Base-by-base conservation (phyloP, 2,888 invertebrate species). In the Eupeodes latifasciatus region DNA sequence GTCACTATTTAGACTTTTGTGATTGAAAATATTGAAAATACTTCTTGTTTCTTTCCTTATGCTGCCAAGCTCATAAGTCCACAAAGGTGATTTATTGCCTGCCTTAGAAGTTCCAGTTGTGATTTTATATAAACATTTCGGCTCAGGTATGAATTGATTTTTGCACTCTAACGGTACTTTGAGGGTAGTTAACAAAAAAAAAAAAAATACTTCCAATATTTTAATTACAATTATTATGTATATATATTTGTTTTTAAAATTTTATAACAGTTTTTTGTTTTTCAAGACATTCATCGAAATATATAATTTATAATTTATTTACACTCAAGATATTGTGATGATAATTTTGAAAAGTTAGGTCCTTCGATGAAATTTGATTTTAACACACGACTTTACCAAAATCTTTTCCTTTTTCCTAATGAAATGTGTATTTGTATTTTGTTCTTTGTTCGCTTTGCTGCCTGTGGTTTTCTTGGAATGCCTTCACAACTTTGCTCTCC, bases 261-360 rank as follows among this genome's bases (percentile, higher is more conserved):
- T 59, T 11, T 57, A 77, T 77, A 72, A 87, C 53, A 62, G 51
- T 87, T 78, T 27, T 27, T 27, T 27, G 27, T 27, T 27, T 75
- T 69, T 84, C 59, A 59, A 83, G 76, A 87, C 80, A 80, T 80
- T 80, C 77, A 87, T 72, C 79, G 83, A 87, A 87, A 83, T 76
- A 83, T 76, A 82, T 83, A 62, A 40, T 27, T 27, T 40, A 40
- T 40, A 40, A 40, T 72, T 78, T 87, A 84, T 87, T 83, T 84
- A 87, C 84, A 87, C 55, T 87, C 74, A 87, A 87, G 77, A 77
- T 72, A 77, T 76, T 67, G 55, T 71, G 67, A 66, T 77, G 76
- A 66, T 80, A 87, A 87, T 80, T 87, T 84, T 80, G 80, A 81
- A 87, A 87, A 66, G 71, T 77, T 77, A 77, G 55, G 16, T 55